A percentile compares a stretch with the other conserved stretches of the same genome.
Evolutionary conservation across 2,113 vertebrate genomes (phyloP).

Genomic region (Aplodontia rufa): DNA sequence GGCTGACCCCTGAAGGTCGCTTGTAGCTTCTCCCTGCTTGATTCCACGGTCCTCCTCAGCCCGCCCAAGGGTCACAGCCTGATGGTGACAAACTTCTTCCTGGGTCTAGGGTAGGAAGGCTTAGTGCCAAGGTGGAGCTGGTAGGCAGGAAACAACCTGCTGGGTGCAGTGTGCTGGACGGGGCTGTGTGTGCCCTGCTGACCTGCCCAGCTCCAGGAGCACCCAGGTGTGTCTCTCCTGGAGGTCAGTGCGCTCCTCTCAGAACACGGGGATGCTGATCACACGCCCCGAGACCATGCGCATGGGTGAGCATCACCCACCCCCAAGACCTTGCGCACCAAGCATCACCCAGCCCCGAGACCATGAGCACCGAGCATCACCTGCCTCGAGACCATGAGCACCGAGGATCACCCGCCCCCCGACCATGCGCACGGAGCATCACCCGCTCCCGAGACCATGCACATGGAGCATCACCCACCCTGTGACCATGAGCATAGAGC

Average conservation of each 20-base stretch:
- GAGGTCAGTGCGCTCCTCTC: not conserved
- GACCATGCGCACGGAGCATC: too few species aligned
- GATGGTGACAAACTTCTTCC: not conserved
- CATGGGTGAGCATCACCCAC: fast-evolving
- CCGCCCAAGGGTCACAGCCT: not conserved
- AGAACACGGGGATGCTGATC: not conserved
- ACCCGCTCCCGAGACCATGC: too few species aligned
- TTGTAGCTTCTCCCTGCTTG: not conserved
- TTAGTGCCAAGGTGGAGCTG: not conserved
- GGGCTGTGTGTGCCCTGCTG: not conserved
- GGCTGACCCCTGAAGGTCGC: too few species aligned
- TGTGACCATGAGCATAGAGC: too few species aligned
- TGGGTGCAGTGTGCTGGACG: too few species aligned
- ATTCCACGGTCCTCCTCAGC: not conserved
- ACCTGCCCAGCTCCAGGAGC: not conserved
- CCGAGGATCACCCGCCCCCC: too few species aligned
- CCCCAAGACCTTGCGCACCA: too few species aligned
- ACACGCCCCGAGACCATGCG: too few species aligned
- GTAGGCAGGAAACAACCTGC: not conserved
- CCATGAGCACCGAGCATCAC: too few species aligned
- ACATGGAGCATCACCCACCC: too few species aligned
- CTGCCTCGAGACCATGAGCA: too few species aligned
- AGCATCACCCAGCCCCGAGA: too few species aligned
- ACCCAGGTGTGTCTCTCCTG: not conserved
- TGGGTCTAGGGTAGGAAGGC: not conserved